Evolutionary conservation across 2,797 vertebrate species (phyloP), one percentile per base, ranked within the genome.

Genomic region (Anniella stebbinsi): DNA sequence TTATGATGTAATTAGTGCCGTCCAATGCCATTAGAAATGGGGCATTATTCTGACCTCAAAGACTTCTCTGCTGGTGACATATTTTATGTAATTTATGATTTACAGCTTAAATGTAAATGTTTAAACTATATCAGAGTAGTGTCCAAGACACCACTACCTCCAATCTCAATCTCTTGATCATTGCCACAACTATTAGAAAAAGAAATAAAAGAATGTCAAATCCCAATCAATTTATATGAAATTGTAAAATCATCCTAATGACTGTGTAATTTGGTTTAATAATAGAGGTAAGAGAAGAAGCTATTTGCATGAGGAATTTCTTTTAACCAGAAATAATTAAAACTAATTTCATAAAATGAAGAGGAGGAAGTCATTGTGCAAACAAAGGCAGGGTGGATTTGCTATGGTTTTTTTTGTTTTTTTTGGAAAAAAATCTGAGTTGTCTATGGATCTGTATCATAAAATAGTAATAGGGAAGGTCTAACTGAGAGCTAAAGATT

Each of bases 11-110:
- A 95, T 95, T 94, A 93, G 78, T 80, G 78, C 67, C 87, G 75
- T 89, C 57, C 91, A 88, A 89, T 93, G 72, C 13, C 86, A 54
- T 90, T 87, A 51, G 30, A 87, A 51, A 93, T 92, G 77, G 23
- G 78, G 70, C 92, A 67, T 84, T 93, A 28, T 87, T 90, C 1
- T 91, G 41, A 91, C 87, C 33, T 91, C 21, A 73, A 90, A 94
- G 88, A 92, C 66, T 91, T 94, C 57, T 86, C 60, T 85, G 77
- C 72, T 92, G 54, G 87, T 90, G 70, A 86, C 92, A 63, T 85
- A 77, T 93, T 96, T 94, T 84, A 92, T 93, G 92, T 87, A 15
- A 91, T 69, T 83, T 88, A 80, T 87, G 92, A 95, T 89, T 93
- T 88, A 51, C 72, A 86, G 9, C 89, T 95, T 38, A 57, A 89